Conservation (phyloP, 1,140 invertebrate species). For the Aphidius ervi region DNA sequence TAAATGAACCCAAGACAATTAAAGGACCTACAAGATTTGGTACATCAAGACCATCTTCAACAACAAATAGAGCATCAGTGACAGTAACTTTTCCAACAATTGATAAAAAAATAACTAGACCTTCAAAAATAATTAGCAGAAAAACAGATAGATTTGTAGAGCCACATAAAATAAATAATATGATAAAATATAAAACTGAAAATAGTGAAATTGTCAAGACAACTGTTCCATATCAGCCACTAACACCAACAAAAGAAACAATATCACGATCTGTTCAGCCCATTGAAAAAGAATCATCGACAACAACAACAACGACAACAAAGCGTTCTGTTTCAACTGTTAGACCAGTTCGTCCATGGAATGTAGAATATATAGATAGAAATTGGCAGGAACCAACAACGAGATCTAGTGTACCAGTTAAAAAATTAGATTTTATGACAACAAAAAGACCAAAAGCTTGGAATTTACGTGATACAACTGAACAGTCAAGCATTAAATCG, state of each 20-base stretch:
- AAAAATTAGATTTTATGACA: constrained; percentile 9
- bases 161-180: background rate
- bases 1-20: background rate
- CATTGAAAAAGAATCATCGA: background rate
- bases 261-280: background rate
- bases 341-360: constrained; percentile 16
- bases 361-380: constrained; percentile 19
- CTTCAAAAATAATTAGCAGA: constrained; percentile 12
- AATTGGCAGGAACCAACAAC: constrained; percentile 20
- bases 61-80: constrained; percentile 1
- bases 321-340: constrained; percentile 5
- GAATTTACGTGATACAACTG: constrained; percentile 14
- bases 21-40: constrained; percentile 15
- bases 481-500: constrained; percentile 1
- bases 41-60: background rate
- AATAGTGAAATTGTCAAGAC: constrained; percentile 16
- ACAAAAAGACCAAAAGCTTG: constrained; percentile 22
- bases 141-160: constrained; percentile 8
- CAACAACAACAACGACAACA: constrained; percentile 1
- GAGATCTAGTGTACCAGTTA: background rate
- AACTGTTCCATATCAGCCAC: constrained; percentile 12
- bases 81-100: constrained; percentile 6
- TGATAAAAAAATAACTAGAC: constrained; percentile 11
- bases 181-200: background rate
- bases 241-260: background rate